Conservation (phyloP, 2,888 invertebrate species). For the Thymelicus sylvestris region DNA sequence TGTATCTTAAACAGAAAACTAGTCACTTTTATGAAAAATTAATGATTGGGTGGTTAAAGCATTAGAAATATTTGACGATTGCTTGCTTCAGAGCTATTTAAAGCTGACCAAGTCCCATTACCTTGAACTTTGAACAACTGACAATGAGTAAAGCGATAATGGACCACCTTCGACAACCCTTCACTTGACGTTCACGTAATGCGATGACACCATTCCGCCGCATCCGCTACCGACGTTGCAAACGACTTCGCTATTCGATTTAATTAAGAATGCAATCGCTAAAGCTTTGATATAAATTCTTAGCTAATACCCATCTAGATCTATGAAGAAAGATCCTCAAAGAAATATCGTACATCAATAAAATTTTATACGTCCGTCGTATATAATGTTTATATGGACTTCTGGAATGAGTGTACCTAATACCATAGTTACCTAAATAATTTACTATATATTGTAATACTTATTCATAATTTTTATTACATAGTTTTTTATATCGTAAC, state of each 20-base stretch:
- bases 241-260: constrained; percentile 31
- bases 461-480: too few relatives aligned
- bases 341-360: neutral
- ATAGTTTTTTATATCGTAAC: too few relatives aligned
- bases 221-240: constrained; percentile 40
- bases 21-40: too few relatives aligned
- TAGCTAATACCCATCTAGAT: constrained; percentile 4
- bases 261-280: constrained; percentile 26
- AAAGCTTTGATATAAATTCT: constrained; percentile 7
- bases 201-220: constrained; percentile 61
- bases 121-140: constrained; percentile 69
- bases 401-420: too few relatives aligned
- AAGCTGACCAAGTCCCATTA: constrained; percentile 13
- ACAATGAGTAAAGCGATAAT: constrained; percentile 70
- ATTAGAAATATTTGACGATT: too few relatives aligned
- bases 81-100: neutral
- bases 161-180: constrained; percentile 66
- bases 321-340: neutral
- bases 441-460: too few relatives aligned
- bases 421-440: too few relatives aligned
- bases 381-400: too few relatives aligned
- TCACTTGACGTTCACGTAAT: constrained; percentile 62
- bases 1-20: too few relatives aligned
- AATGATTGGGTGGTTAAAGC: too few relatives aligned
- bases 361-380: too few relatives aligned